Evolutionary conservation across 2,113 vertebrate species (phyloP).

Genomic region (Microtus oregoni): DNA sequence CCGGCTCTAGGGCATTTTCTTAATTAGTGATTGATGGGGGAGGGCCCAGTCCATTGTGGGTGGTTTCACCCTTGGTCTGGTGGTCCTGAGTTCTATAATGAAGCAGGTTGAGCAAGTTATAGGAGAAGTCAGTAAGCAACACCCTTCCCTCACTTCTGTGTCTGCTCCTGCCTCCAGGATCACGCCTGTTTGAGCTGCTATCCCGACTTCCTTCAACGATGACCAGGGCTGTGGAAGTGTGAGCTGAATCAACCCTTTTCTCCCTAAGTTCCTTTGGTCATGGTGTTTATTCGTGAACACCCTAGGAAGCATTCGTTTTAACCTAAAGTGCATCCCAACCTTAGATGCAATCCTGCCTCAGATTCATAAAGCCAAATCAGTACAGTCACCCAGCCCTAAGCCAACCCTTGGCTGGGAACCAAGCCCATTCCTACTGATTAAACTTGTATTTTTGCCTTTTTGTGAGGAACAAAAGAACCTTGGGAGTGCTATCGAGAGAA

Average conservation of each 20-base stretch:
- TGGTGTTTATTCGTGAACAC: constrained; percentile 16
- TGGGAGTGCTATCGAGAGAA: not conserved
- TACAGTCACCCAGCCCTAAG: constrained; percentile 44
- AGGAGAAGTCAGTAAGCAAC: not conserved
- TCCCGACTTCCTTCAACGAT: not conserved
- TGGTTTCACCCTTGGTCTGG: not conserved
- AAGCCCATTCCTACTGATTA: constrained; percentile 43
- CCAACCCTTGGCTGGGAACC: constrained; percentile 56
- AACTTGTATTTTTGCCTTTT: constrained; percentile 62
- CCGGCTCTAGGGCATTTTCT: not conserved
- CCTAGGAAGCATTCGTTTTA: constrained; percentile 45
- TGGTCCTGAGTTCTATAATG: not conserved
- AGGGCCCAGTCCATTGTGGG: too few relatives aligned
- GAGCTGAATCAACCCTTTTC: not conserved
- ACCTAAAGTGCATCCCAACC: not conserved
- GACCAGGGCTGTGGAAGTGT: not conserved
- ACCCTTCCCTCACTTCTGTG: not conserved
- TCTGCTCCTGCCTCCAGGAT: not conserved
- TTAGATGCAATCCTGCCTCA: not conserved
- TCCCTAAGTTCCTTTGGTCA: not conserved
- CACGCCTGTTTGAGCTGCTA: too few relatives aligned
- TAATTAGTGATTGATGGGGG: not conserved
- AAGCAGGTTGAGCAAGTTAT: not conserved
- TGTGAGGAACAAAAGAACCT: constrained; percentile 49
- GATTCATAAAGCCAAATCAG: constrained; percentile 63